Base-by-base conservation (phyloP, 1,140 invertebrate genomes). In the Ceratosolen solmsi region DNA sequence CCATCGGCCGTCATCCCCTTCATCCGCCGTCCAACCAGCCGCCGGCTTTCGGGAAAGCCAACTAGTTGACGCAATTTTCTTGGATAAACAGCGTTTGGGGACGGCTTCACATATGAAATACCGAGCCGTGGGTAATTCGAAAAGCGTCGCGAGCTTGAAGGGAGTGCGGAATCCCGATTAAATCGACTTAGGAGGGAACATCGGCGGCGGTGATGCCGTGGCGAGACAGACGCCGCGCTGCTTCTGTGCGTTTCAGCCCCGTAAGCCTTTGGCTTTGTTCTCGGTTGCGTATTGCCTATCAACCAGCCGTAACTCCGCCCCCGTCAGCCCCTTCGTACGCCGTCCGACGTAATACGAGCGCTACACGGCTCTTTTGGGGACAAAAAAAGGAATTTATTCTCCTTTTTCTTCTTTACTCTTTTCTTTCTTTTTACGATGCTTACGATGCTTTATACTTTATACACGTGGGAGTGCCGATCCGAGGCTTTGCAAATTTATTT, bases 181-280 rank as follows among this genome's bases (percentile, higher is more conserved):
- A 84, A 82, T 84, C 76, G 82, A 84, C 81, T 85, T 85, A 85
- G 84, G 82, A 81, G 80, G 70, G 38, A 54, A 54, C 46, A 54
- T 54, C 46, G 65, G 70, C 33, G 71, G 75, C 33, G 71, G 58
- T 30, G 71, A n/a, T n/a, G 72, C 58, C 0, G 25, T 3, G 71
- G 41, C 15, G 41, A 54, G 33, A 22, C 56, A 2, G 79, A 49
- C n/a, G 71, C 33, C 46, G 22, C 30, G 13, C 77, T 30, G 63
- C 51, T 68, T 56, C 58, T 41, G 76, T 38, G 38, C 72, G 68
- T 80, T 68, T 73, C 83, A 78, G 82, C 63, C 82, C 22, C 13
- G 27, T 82, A 82, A 78, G 74, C 75, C 65, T 56, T 82, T 80
- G 81, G 86, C 82, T 86, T 86, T 86, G 84, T 85, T 86, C 76